Percentiles rank a stretch among this genome's conserved stretches.
Conservation (phyloP, 2,113 vertebrate genomes). For the Plestiodon gilberti region DNA sequence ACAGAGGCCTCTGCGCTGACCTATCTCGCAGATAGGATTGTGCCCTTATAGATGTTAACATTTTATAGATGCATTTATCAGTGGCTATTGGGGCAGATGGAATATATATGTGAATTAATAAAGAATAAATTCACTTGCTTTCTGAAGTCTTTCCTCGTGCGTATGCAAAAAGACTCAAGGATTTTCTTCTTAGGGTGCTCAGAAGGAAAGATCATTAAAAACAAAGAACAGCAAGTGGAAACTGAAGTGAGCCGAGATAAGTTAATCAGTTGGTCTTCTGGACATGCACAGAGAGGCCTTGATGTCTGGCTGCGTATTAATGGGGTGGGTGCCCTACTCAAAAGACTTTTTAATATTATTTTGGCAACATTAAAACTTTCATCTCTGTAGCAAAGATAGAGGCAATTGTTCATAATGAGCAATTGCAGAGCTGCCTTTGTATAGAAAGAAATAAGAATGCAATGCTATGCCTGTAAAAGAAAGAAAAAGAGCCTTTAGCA, state of each 20-base stretch:
- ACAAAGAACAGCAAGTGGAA: neutral
- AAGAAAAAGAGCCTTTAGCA: neutral
- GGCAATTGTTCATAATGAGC: neutral
- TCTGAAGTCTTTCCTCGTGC: neutral
- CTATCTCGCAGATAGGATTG: no score
- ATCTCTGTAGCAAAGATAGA: conserved; percentile 12
- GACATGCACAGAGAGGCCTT: neutral
- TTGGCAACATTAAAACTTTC: neutral
- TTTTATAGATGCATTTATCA: no score
- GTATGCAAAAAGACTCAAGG: neutral
- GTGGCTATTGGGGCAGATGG: neutral
- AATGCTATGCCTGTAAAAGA: neutral
- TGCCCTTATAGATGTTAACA: no score
- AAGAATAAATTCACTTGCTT: rapidly evolving
- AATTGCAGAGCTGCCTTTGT: neutral
- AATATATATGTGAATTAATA: conserved; percentile 1
- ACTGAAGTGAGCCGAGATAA: neutral
- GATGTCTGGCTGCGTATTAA: neutral
- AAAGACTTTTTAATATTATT: neutral
- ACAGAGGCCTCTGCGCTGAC: no score
- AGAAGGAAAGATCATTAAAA: neutral
- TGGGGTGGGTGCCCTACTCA: conserved; percentile 8
- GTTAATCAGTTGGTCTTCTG: neutral
- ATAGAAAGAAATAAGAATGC: neutral
- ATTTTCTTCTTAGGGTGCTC: neutral